Percentiles rank a stretch among this genome's conserved stretches.
Conservation (phyloP, 2,888 invertebrate genomes). For the Euproctis similis region DNA sequence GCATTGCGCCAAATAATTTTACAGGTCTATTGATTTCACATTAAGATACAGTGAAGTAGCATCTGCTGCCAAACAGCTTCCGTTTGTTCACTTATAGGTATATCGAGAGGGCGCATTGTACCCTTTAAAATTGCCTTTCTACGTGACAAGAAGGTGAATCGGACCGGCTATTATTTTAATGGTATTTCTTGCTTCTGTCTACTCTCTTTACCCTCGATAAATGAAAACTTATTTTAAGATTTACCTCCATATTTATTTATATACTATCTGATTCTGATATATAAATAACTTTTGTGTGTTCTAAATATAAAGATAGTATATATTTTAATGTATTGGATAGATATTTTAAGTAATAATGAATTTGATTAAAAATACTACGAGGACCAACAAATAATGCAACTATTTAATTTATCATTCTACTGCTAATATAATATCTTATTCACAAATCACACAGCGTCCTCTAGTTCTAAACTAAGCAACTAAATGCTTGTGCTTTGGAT, state of each 20-base stretch:
- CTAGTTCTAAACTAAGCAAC: too few species aligned
- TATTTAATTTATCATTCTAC: too few species aligned
- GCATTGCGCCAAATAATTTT: slow-evolving; percentile 2
- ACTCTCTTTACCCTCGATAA: slow-evolving; percentile 13
- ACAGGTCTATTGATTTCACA: slow-evolving; percentile 11
- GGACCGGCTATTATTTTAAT: slow-evolving; percentile 48
- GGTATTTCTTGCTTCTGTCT: slow-evolving; percentile 36
- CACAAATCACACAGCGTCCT: too few species aligned
- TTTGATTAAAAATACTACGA: too few species aligned
- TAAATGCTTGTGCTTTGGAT: too few species aligned
- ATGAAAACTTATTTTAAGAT: slow-evolving; percentile 32
- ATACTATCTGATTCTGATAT: too few species aligned
- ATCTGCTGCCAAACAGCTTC: slow-evolving; percentile 37
- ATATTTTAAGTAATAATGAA: too few species aligned
- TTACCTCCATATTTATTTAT: slow-evolving; percentile 12
- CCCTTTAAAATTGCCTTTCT: slow-evolving; percentile 55
- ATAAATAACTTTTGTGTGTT: too few species aligned
- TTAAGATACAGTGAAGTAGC: slow-evolving; percentile 21
- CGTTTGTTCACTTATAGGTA: slow-evolving; percentile 38
- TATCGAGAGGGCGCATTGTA: slow-evolving; percentile 20
- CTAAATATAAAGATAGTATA: too few species aligned
- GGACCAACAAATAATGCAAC: too few species aligned
- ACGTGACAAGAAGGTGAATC: slow-evolving; percentile 54
- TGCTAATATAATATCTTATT: too few species aligned
- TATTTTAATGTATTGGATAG: too few species aligned